A percentile compares a stretch with the other conserved stretches of the same genome.
Evolutionary conservation across 2,888 invertebrate genomes (phyloP).

Genomic region (Emmelina monodactyla): DNA sequence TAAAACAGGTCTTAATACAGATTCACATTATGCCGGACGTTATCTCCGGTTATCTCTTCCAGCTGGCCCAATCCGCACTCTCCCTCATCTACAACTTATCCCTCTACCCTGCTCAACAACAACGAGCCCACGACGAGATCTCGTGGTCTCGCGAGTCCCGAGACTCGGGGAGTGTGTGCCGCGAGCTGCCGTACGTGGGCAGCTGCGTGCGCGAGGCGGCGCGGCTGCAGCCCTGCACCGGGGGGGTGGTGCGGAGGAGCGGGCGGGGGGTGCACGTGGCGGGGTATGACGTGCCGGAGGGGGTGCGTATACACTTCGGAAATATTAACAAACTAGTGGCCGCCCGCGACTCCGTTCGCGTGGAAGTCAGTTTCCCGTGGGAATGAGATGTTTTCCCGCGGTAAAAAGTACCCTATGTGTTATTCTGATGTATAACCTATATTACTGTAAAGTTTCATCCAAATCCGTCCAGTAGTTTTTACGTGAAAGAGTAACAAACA

Average conservation of each 20-base stretch:
- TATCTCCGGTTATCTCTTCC: constrained; percentile 9
- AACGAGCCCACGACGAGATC: constrained; percentile 47
- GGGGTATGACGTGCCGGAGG: constrained; percentile 48
- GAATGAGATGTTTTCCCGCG: no score
- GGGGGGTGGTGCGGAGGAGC: constrained; percentile 45
- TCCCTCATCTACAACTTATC: constrained; percentile 50
- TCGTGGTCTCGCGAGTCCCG: constrained; percentile 37
- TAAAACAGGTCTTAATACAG: not conserved
- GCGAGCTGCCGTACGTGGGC: constrained; percentile 32
- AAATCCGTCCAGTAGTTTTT: no score
- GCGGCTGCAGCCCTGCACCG: constrained; percentile 49
- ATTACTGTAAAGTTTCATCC: no score
- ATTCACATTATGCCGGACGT: no score
- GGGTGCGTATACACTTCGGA: constrained; percentile 35
- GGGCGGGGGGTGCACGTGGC: constrained; percentile 32
- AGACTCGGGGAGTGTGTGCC: constrained; percentile 25
- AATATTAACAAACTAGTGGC: no score
- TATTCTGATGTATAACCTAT: no score
- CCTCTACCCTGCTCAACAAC: constrained; percentile 48
- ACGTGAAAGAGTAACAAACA: no score
- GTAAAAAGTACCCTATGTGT: no score
- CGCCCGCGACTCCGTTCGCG: no score
- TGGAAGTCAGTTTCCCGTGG: no score
- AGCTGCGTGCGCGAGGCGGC: constrained; percentile 41
- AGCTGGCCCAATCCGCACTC: constrained; percentile 51